Base-by-base conservation (phyloP, 2,113 vertebrate species). In the Scomber scombrus region DNA sequence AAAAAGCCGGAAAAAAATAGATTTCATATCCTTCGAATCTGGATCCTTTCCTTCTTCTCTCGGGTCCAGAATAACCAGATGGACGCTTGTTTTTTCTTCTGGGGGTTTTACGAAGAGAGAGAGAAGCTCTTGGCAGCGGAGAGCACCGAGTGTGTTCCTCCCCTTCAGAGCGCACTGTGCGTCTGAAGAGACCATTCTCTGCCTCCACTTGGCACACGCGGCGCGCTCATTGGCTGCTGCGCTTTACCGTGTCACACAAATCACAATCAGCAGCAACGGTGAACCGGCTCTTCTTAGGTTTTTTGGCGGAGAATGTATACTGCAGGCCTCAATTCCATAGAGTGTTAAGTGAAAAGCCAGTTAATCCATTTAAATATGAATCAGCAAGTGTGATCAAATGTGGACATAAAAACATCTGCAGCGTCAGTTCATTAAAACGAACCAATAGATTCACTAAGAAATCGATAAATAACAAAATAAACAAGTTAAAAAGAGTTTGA, bases 171-270 rank as follows among this genome's bases (percentile, higher is more conserved):
- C 68, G 62, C 77, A 58, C 75, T 80, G 76, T 80, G 80, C 34
- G 80, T 71, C 85, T 68, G 83, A 45, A 34, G 57, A 4, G 14
- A 29, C 55, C 71, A 2, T 31, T 55, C 62, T 65, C 75, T 68
- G 80, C 68, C 85, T 89, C 86, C 83, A 61, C 74, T 73, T 77
- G 54, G 79, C 88, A 34, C 81, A 82, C 82, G 26, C 70, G 5
- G 76, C 57, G 77, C 75, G 77, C 92, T 88, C 90, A 96, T 96
- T 96, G 96, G 96, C 86, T 94, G 78, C 60, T 0, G 55, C 47
- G 6, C 46, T 5, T 15, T 19, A 58, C 91, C 91, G 89, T 91
- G 92, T 95, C 94, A 92, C 89, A 57, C 88, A 85, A 83, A 93
- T 91, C 80, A 90, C 71, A 73, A 61, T 31, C 57, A 12, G 54